Evolutionary conservation across 2,113 vertebrate genomes (phyloP), one percentile per base, ranked within the genome.

Genomic region (Microtus oregoni): DNA sequence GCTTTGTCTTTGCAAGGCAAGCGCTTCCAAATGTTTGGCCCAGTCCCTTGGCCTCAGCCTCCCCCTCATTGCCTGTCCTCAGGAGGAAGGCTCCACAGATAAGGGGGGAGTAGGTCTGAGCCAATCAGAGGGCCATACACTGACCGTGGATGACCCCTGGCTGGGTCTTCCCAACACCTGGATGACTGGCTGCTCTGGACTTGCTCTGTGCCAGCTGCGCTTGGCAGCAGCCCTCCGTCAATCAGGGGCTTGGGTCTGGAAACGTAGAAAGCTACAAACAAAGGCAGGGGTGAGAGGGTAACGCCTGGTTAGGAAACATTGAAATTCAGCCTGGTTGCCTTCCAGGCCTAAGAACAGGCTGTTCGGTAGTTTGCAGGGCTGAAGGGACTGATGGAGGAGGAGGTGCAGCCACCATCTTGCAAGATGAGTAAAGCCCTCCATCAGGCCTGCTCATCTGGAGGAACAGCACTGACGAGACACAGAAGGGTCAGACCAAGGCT

Each of bases 11-110:
- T 95, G 94, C 95, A 94, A 97, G 73, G 91, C 96, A 97, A 98
- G 93, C 55, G 17, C 95, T 98, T 97, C 97, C 97, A 97, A 98
- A 98, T 98, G 97, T 97, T 96, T 98, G 97, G 96, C 97, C 83
- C 50, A 7, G 65, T 68, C 94, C 86, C 20, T 85, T 38, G 20
- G 7, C 65, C 44, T 58, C 13, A 12, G 63, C 70, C 81, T 77
- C 91, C 86, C 85, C 94, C 35, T 65, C 19, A 0, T 3, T 19
- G 83, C 88, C 77, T 76, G 76, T 76, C 87, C 88, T 95, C 75
- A 68, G 68, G 96, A 93, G 86, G 94, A 90, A 78, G 92, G 72
- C 65, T 90, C 78, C 44, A 58, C 86, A 97, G 96, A 98, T 97
- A 95, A 97, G 88, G 73, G 88, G 61, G 44, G 63, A 47, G 72